These are phyloP conservation scores for Craterocephalus amniculus DNA, from an alignment of 2,797 vertebrate genomes.

Conservation along the genomic window DNA sequence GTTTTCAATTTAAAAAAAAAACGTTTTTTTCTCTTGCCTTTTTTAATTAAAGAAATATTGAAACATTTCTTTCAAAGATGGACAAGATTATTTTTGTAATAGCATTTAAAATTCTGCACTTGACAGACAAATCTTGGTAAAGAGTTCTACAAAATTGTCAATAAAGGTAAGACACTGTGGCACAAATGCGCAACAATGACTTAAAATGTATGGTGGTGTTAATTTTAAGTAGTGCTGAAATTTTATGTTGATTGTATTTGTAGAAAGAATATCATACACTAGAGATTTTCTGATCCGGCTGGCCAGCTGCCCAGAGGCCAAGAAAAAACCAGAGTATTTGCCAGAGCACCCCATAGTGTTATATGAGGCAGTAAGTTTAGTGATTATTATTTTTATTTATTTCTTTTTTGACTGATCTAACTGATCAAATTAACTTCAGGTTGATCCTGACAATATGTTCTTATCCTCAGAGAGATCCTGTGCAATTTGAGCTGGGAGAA, in stretches of 20 bases:
- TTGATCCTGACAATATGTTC: constrained; percentile 8
- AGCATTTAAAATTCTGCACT: constrained; percentile 26
- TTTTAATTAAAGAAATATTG: background rate
- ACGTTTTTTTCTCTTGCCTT: background rate
- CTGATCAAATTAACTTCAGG: background rate
- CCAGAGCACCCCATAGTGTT: constrained; percentile 83
- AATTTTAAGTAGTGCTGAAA: background rate
- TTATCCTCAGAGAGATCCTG: constrained; percentile 52
- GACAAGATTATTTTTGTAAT: background rate
- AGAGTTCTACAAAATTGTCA: constrained; percentile 77
- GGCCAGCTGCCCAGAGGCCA: constrained; percentile 79
- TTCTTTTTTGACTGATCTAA: no score
- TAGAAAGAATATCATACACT: constrained; percentile 81
- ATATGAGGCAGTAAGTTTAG: constrained; percentile 72
- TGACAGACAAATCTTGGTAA: constrained; percentile 69
- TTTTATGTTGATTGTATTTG: constrained; percentile 18
- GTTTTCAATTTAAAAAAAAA: background rate
- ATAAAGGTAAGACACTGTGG: constrained; percentile 52
- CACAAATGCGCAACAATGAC: background rate
- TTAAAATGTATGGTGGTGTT: background rate
- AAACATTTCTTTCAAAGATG: background rate
- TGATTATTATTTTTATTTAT: no score
- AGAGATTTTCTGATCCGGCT: constrained; percentile 82
- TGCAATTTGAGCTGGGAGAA: constrained; percentile 34
- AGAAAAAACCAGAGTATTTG: constrained; percentile 80